phyloP scores from a whole-genome alignment of 2,888 invertebrate species.

The Macropis europaea region DNA sequence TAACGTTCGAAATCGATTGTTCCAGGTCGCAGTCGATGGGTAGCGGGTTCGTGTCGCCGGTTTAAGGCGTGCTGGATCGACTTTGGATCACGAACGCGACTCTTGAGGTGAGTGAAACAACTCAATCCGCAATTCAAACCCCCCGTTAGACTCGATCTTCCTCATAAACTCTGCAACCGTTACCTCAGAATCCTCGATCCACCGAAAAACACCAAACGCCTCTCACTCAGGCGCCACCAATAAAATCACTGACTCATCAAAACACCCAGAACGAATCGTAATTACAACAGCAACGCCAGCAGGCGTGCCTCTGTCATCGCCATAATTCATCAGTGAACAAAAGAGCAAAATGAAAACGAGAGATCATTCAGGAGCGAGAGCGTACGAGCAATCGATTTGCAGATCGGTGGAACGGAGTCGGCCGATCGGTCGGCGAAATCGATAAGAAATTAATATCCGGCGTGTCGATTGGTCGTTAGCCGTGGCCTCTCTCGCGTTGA shows the following conservation, averaged over 20 bases:
- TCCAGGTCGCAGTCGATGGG: slow-evolving; percentile 87
- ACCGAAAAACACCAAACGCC: too few relatives aligned
- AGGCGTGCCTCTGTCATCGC: slow-evolving; percentile 2
- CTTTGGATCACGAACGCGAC: slow-evolving; percentile 37
- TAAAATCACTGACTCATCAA: too few relatives aligned
- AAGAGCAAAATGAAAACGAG: neutral
- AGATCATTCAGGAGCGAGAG: neutral
- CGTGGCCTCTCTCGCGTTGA: slow-evolving; percentile 66
- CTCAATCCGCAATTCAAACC: neutral
- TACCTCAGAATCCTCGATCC: too few relatives aligned
- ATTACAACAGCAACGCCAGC: slow-evolving; percentile 20
- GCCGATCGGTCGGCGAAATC: slow-evolving; percentile 24
- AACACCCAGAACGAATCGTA: slow-evolving; percentile 24
- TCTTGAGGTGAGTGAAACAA: slow-evolving; percentile 49
- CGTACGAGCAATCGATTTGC: slow-evolving; percentile 12
- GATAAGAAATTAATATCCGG: slow-evolving; percentile 77
- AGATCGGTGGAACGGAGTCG: slow-evolving; percentile 6
- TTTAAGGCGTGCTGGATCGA: slow-evolving; percentile 80
- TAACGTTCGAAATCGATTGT: slow-evolving; percentile 68
- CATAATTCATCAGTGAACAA: slow-evolving; percentile 24
- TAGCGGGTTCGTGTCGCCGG: slow-evolving; percentile 88
- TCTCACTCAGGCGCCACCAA: too few relatives aligned
- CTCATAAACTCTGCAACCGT: too few relatives aligned
- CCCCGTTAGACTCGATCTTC: neutral
- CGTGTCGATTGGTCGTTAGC: slow-evolving; percentile 77